phyloP scores from a whole-genome alignment of 2,797 vertebrate species.

The Coregonus suidteri region DNA sequence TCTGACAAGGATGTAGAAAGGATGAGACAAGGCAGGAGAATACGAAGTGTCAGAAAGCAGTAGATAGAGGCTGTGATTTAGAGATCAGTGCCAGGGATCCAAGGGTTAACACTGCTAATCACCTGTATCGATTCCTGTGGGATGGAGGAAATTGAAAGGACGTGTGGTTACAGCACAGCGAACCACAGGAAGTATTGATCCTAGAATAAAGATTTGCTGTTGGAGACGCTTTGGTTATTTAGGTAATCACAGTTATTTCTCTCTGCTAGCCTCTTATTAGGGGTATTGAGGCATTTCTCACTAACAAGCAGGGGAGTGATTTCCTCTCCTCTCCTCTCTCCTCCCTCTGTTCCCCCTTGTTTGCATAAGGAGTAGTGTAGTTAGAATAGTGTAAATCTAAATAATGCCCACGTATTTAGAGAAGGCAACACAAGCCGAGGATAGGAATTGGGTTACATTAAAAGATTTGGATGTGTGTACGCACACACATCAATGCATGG shows the following conservation, averaged over 20 bases:
- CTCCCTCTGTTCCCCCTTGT: slow-evolving; percentile 2
- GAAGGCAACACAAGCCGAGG: neutral
- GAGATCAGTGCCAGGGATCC: slow-evolving; percentile 27
- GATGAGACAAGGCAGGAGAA: neutral
- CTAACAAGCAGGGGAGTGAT: slow-evolving; percentile 30
- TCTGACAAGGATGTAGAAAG: too few species aligned
- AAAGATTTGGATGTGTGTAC: neutral
- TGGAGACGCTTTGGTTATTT: slow-evolving; percentile 60
- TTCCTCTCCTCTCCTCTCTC: slow-evolving; percentile 19
- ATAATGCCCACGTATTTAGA: neutral
- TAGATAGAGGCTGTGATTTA: slow-evolving; percentile 5
- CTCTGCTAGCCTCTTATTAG: slow-evolving; percentile 2
- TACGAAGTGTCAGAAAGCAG: neutral
- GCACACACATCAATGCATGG: too few species aligned
- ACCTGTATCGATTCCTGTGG: slow-evolving; percentile 68
- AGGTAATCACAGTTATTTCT: slow-evolving; percentile 59
- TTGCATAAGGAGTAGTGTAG: neutral
- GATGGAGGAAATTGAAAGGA: slow-evolving; percentile 49
- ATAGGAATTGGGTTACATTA: neutral
- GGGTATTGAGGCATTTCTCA: slow-evolving; percentile 33
- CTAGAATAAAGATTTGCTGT: slow-evolving; percentile 65
- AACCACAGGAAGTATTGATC: slow-evolving; percentile 71
- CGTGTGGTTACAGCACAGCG: slow-evolving; percentile 57
- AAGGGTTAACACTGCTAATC: slow-evolving; percentile 70
- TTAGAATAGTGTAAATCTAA: neutral